A percentile compares a stretch with the other conserved stretches of the same genome.
phyloP scores from a whole-genome alignment of 1,140 invertebrate species.

The Drosophila prosaltans region DNA sequence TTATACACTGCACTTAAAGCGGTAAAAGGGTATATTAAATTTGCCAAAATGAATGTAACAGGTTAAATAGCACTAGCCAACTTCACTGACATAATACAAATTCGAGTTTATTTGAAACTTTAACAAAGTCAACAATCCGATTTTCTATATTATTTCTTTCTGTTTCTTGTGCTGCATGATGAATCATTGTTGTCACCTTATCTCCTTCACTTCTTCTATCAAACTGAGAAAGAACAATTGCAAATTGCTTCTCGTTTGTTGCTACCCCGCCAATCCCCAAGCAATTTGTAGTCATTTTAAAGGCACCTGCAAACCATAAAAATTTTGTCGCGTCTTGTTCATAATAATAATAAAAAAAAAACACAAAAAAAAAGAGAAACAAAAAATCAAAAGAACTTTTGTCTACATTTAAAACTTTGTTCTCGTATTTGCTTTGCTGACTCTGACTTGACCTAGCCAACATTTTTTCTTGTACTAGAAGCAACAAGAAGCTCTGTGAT shows the following conservation, averaged over 20 bases:
- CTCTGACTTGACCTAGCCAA: neutral
- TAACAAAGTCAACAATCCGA: neutral
- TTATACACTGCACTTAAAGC: neutral
- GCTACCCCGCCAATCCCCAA: constrained; percentile 12
- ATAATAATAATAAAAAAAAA: constrained; percentile 46
- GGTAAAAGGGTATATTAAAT: neutral
- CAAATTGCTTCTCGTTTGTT: constrained; percentile 16
- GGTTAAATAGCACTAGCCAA: too few relatives aligned
- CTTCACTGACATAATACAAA: too few relatives aligned
- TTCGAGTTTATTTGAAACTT: neutral
- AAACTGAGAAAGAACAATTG: constrained; percentile 41
- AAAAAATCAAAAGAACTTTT: neutral
- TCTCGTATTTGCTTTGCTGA: neutral
- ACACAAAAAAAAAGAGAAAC: neutral
- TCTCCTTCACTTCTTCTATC: constrained; percentile 17
- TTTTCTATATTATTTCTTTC: neutral
- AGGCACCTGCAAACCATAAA: constrained; percentile 66
- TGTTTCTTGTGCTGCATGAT: constrained; percentile 27
- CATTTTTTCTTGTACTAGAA: neutral
- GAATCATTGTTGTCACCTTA: constrained; percentile 38
- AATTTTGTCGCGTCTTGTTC: constrained; percentile 44
- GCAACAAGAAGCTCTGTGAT: too few relatives aligned
- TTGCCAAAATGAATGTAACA: neutral
- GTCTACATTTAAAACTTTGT: neutral
- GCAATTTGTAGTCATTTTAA: constrained; percentile 54